Conservation (phyloP, 1,140 invertebrate genomes). For the Aricia agestis region DNA sequence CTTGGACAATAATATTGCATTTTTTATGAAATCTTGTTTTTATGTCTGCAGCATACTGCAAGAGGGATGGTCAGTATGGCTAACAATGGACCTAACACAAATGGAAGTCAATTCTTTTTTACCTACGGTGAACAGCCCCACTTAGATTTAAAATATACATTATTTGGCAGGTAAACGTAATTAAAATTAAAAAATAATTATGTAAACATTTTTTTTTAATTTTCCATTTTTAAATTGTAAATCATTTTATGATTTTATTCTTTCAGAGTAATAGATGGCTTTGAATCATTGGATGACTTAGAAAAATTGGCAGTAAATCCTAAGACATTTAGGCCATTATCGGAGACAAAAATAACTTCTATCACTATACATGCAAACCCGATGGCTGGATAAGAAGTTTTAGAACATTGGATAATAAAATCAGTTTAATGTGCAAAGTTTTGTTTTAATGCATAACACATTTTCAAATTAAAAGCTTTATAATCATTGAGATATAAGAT, state of each 20-base stretch:
- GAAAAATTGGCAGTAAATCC: constrained; percentile 97
- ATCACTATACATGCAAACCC: constrained; percentile 98
- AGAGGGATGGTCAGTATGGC: constrained; percentile 97
- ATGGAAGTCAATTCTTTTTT: constrained; percentile 99
- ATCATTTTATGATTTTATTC: neutral
- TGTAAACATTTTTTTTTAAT: neutral
- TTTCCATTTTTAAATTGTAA: neutral
- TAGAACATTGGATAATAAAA: constrained; percentile 17
- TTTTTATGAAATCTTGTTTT: neutral
- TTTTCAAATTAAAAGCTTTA: constrained; percentile 1
- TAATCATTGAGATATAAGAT: no score
- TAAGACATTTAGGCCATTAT: constrained; percentile 92
- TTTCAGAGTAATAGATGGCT: constrained; percentile 97
- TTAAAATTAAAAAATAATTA: constrained; percentile 4
- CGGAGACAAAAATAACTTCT: constrained; percentile 89
- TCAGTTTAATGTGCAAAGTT: constrained; percentile 1
- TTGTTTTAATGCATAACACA: constrained; percentile 13
- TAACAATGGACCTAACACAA: constrained; percentile 99
- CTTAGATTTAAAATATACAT: constrained; percentile 96
- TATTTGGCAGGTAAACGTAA: constrained; percentile 92
- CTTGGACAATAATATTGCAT: neutral
- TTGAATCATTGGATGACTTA: constrained; percentile 95
- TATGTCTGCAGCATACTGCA: constrained; percentile 83
- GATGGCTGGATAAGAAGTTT: constrained; percentile 80
- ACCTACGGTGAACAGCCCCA: constrained; percentile 96